phyloP scores from a whole-genome alignment of 1,140 invertebrate genomes.

The Musca domestica region DNA sequence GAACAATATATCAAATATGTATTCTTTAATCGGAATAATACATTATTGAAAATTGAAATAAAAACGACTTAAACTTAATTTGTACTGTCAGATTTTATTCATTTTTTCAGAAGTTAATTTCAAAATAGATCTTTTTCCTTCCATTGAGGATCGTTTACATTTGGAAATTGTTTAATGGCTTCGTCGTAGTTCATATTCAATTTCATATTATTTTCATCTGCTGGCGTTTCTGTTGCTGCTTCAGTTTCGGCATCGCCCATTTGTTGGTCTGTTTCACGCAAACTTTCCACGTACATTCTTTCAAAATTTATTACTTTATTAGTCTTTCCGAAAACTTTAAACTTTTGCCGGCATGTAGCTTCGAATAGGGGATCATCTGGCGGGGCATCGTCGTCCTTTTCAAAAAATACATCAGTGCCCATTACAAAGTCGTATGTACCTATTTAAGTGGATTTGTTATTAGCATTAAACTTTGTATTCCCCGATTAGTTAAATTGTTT shows the following conservation, averaged over 20 bases:
- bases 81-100: not conserved
- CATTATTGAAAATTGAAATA: too few species aligned
- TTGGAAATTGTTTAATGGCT: conserved; percentile 25
- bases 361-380: conserved; percentile 57
- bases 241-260: not conserved
- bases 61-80: too few species aligned
- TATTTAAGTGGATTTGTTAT: too few species aligned
- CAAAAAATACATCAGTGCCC: conserved; percentile 59
- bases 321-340: conserved; percentile 56
- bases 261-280: conserved; percentile 23
- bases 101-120: not conserved
- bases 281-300: conserved; percentile 54
- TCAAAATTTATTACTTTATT: conserved; percentile 58
- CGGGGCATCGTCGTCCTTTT: conserved; percentile 50
- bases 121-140: conserved; percentile 12
- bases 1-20: too few species aligned
- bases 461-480: too few species aligned
- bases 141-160: conserved; percentile 1
- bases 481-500: too few species aligned
- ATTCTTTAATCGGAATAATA: too few species aligned
- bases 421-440: conserved; percentile 57
- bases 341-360: conserved; percentile 45
- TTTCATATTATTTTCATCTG: conserved; percentile 12
- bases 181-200: conserved; percentile 26
- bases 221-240: not conserved